Evolutionary conservation across 1,140 invertebrate genomes (phyloP), one percentile per base, ranked within the genome.

Genomic region (Drosophila ohnishii): DNA sequence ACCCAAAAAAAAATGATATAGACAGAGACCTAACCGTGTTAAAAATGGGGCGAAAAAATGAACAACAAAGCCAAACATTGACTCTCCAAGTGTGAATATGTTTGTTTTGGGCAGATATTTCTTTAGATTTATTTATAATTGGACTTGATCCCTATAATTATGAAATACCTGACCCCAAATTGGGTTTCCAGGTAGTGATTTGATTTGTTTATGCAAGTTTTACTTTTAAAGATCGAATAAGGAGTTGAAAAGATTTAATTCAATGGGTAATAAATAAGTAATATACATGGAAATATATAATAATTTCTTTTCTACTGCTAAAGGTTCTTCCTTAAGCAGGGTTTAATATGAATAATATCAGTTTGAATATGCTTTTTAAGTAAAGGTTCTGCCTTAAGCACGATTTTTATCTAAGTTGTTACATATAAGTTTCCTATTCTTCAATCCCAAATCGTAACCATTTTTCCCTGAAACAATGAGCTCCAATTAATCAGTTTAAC

Each of bases 71-170:
- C 3, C 8, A 8, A 10, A 50, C n/a, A 13, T 11, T n/a, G 22
- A 10, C 16, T 28, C 16, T n/a, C 19, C 22, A 50, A 28, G 48
- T 61, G 59, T 37, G 48, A 56, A 51, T 9, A n/a, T 59, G 28
- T 32, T 59, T 59, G 28, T 51, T 59, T 59, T 48, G 42, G n/a
- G 2, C 1, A n/a, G 34, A n/a, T 35, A 16, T n/a, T 30, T 11
- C 51, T 22, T 4, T 11, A 16, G 35, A 2, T 63, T 63, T n/a
- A 11, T 10, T 34, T 11, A 16, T 61, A 64, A 37, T 64, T 37
- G 44, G 34, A 11, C 7, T 48, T 25, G 25, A 66, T 7, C 16
- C 32, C 10, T 14, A 35, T 35, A 53, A 53, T 53, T 22, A 37
- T 5, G 34, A 48, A 30, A 28, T 10, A 16, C 4, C 10, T 48